Evolutionary conservation across 2,113 vertebrate species (phyloP).

Genomic region (Silurus glanis): DNA sequence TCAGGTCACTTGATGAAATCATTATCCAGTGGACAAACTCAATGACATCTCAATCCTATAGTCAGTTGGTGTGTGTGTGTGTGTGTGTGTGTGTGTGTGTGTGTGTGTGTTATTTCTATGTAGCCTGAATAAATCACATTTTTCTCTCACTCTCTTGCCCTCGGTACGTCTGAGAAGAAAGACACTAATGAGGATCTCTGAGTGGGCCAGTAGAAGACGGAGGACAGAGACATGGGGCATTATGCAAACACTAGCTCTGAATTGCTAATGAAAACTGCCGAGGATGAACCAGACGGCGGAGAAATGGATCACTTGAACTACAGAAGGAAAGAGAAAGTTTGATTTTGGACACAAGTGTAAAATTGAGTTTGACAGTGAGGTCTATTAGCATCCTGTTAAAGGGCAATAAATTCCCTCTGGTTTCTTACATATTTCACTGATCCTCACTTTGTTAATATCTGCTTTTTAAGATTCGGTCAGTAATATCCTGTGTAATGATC

Average conservation of each 20-base stretch:
- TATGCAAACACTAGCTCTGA: conserved; percentile 64
- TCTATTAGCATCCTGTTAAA: conserved; percentile 70
- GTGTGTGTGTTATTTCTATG: conserved; percentile 8
- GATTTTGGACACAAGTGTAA: conserved; percentile 63
- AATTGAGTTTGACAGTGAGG: conserved; percentile 65
- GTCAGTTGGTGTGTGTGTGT: not conserved
- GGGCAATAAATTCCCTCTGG: conserved; percentile 65
- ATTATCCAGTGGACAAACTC: not conserved
- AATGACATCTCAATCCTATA: not conserved
- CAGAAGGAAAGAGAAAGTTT: conserved; percentile 56
- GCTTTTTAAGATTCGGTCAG: too few species aligned
- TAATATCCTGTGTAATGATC: not conserved
- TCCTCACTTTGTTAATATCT: conserved; percentile 56
- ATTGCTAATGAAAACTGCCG: conserved; percentile 59
- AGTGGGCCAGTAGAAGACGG: conserved; percentile 50
- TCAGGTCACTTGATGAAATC: not conserved
- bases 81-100: not conserved
- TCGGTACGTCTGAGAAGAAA: conserved; percentile 45
- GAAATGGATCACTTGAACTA: not conserved
- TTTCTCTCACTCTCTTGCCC: conserved; percentile 44
- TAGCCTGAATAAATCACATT: conserved; percentile 42
- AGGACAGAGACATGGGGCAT: conserved; percentile 60
- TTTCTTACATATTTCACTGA: conserved; percentile 66
- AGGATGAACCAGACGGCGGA: conserved; percentile 41
- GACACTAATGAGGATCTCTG: conserved; percentile 65